Evolutionary conservation across 2,888 invertebrate genomes (phyloP).

Genomic region (Julus scandinavius): DNA sequence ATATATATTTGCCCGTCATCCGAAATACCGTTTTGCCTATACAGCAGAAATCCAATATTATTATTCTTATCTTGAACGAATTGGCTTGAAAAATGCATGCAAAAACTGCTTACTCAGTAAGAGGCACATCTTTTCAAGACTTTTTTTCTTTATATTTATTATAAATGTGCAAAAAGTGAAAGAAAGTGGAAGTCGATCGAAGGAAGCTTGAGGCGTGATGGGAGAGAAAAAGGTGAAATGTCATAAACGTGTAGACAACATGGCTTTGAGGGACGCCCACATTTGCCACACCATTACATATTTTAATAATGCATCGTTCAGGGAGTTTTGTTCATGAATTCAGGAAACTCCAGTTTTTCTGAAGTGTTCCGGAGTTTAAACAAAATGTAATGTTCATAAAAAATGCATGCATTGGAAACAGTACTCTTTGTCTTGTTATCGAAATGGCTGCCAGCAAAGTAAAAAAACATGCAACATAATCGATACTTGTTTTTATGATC

Average conservation of each 20-base stretch:
- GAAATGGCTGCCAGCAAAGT: not conserved
- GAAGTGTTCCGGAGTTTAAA: conserved; percentile 18
- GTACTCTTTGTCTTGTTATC: not conserved
- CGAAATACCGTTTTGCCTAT: not conserved
- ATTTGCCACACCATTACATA: conserved; percentile 21
- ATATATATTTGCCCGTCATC: not conserved
- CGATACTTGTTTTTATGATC: not conserved
- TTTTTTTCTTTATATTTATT: not conserved
- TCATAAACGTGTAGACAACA: not conserved
- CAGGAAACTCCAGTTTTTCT: not conserved
- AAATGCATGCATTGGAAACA: not conserved
- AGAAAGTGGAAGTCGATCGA: conserved; percentile 25
- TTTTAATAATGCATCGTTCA: conserved; percentile 40
- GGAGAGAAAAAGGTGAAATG: not conserved
- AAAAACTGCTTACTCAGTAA: conserved; percentile 27
- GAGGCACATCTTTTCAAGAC: not conserved
- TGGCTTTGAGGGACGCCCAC: not conserved
- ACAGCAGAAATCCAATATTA: conserved; percentile 25
- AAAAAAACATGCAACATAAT: not conserved
- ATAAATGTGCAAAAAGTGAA: conserved; percentile 31
- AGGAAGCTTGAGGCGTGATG: not conserved
- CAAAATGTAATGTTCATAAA: not conserved
- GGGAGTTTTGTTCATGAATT: not conserved
- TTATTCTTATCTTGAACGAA: conserved; percentile 17
- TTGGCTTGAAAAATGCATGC: conserved; percentile 3